These are phyloP conservation scores for Alaudala cheleensis DNA, from an alignment of 2,113 vertebrate genomes.

Conservation along the genomic window DNA sequence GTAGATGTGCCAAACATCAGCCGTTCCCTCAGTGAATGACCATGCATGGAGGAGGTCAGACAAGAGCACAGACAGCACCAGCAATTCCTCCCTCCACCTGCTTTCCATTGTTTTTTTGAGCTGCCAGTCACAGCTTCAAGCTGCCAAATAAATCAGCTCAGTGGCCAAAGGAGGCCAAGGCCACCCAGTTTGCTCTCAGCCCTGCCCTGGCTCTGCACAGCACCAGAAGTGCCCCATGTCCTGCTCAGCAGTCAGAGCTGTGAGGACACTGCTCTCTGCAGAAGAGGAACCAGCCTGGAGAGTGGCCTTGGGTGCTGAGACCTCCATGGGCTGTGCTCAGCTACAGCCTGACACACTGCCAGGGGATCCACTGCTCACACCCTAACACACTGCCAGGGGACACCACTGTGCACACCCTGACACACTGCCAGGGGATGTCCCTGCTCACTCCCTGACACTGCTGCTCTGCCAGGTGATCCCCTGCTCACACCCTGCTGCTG, in stretches of 20 bases:
- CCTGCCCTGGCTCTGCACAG: fast-evolving
- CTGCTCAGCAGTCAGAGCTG: neutral
- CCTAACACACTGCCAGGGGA: neutral
- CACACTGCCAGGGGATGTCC: too few relatives aligned
- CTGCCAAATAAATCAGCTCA: neutral
- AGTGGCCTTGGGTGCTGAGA: fast-evolving
- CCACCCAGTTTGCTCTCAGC: neutral
- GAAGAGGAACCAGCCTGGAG: neutral
- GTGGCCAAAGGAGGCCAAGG: neutral
- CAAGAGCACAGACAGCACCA: neutral
- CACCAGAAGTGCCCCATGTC: fast-evolving
- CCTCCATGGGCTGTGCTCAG: fast-evolving
- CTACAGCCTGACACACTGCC: neutral
- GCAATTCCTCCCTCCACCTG: neutral
- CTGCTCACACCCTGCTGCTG: neutral
- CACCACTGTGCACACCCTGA: neutral
- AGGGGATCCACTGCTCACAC: neutral
- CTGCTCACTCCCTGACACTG: neutral
- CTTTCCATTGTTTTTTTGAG: neutral
- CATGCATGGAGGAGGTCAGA: neutral
- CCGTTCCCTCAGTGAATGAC: neutral
- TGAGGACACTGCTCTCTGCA: neutral
- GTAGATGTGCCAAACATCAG: neutral
- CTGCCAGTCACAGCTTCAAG: neutral
- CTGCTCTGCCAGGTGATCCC: neutral